A percentile compares a stretch with the other conserved stretches of the same genome.
phyloP scores from a whole-genome alignment of 2,113 vertebrate species.

The Microcebus ravelobensis region DNA sequence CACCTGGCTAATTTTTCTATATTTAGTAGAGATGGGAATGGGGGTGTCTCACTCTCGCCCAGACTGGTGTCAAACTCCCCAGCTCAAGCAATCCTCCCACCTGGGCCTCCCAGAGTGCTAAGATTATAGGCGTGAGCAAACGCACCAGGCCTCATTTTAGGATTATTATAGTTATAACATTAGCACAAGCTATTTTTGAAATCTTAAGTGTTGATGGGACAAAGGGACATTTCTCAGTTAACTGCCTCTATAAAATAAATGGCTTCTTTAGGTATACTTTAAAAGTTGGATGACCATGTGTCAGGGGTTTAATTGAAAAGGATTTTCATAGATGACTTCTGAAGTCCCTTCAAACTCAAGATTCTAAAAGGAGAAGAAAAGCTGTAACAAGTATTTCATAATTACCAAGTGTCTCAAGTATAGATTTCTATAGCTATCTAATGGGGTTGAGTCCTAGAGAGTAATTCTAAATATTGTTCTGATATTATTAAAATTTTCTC shows the following conservation, averaged over 20 bases:
- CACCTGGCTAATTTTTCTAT: no score
- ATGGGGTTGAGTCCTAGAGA: neutral
- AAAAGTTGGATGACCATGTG: conserved; percentile 27
- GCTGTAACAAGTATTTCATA: neutral
- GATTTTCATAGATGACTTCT: conserved; percentile 7
- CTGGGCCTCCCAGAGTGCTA: no score
- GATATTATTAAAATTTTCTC: neutral
- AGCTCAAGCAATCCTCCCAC: no score
- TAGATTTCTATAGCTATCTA: neutral
- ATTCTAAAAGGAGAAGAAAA: conserved; percentile 55
- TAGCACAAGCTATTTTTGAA: conserved; percentile 36
- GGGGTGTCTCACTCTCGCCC: no score
- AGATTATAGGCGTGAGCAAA: no score
- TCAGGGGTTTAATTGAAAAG: conserved; percentile 50
- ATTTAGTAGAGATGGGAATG: no score
- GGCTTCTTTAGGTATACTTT: neutral
- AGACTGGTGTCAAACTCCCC: no score
- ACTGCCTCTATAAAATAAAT: conserved; percentile 39
- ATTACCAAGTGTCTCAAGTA: conserved; percentile 3
- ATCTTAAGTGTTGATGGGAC: conserved; percentile 5
- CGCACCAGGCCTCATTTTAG: neutral
- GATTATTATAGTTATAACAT: neutral
- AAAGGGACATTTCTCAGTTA: conserved; percentile 44
- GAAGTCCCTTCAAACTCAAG: conserved; percentile 13
- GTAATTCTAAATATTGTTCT: conserved; percentile 42